Evolutionary conservation across 2,797 vertebrate genomes (phyloP).

Genomic region (Astyanax mexicanus): DNA sequence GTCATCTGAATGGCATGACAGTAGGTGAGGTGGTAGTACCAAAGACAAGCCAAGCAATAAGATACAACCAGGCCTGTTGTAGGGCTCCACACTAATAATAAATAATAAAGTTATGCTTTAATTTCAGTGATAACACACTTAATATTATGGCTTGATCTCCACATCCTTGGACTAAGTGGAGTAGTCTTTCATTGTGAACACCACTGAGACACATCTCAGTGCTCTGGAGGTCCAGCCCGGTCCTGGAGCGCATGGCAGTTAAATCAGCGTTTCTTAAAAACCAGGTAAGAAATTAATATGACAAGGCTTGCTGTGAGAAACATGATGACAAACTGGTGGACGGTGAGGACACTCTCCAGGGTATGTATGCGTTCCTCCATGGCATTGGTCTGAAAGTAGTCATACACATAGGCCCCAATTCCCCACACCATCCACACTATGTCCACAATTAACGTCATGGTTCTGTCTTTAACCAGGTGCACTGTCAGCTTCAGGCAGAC

Average conservation of each 20-base stretch:
- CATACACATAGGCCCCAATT: conserved; percentile 80
- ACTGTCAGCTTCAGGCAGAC: background rate
- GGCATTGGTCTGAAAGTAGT: conserved; percentile 81
- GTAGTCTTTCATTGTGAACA: no score
- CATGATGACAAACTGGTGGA: conserved; percentile 79
- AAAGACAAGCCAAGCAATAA: no score
- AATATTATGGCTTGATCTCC: background rate
- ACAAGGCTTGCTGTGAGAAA: conserved; percentile 38
- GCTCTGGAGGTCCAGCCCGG: background rate
- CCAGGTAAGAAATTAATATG: conserved; percentile 33
- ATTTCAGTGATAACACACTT: background rate
- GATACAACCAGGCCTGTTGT: no score
- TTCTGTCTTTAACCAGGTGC: conserved; percentile 30
- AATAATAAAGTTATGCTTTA: no score
- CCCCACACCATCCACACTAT: conserved; percentile 81
- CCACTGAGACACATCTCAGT: background rate
- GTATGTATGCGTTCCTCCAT: conserved; percentile 83
- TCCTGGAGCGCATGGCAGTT: background rate
- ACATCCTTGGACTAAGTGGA: background rate
- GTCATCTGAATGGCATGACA: no score
- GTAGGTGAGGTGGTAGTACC: background rate
- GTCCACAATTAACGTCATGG: conserved; percentile 81
- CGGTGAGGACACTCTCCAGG: conserved; percentile 76
- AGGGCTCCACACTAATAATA: no score
- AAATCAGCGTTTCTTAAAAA: conserved; percentile 34